Evolutionary conservation across 2,888 invertebrate genomes (phyloP), one percentile per base, ranked within the genome.

Genomic region (Drosophila kanekoi): DNA sequence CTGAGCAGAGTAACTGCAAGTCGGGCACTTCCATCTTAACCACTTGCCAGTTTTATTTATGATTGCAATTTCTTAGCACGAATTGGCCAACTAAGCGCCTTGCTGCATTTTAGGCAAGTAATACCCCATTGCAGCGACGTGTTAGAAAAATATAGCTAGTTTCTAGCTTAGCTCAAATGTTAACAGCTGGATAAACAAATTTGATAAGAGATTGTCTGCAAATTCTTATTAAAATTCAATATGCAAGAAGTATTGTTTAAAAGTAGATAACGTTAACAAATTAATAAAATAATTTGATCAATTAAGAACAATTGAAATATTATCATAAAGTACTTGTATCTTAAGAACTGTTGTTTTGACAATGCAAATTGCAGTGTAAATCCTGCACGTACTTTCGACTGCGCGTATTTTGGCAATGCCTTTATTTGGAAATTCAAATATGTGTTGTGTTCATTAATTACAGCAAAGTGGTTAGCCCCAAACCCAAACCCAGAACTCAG

Each of bases 1-100:
- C 8, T 0, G 28, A 8, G 28, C 28, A 8, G 8, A 28, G 28
- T 28, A 28, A 8, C 28, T 28, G 2, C 8, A 8, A 28, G 28
- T 28, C 8, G 28, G 28, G 28, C 1, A 28, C 28, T 28, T 8
- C 8, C 8, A 8, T 28, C 28, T 8, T 8, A 2, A 8, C 8
- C 28, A 28, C 8, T 28, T 28, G 28, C 8, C 8, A 2, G 8
- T 72, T 74, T 86, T 79, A 82, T 83, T 82, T 79, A 79, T 74
- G 68, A 59, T 13, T 60, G 54, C 77, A 62, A 68, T 70, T 58
- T 71, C 77, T 60, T 38, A 48, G 44, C 60, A 82, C 66, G 79
- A 81, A 82, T 71, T 77, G 88, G 68, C 72, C 63, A 56, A 60
- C 69, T 48, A 54, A 58, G 37, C 60, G 40, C 54, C 45, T 45